Conservation (phyloP, 2,888 invertebrate genomes). For the Clivina fossor region DNA sequence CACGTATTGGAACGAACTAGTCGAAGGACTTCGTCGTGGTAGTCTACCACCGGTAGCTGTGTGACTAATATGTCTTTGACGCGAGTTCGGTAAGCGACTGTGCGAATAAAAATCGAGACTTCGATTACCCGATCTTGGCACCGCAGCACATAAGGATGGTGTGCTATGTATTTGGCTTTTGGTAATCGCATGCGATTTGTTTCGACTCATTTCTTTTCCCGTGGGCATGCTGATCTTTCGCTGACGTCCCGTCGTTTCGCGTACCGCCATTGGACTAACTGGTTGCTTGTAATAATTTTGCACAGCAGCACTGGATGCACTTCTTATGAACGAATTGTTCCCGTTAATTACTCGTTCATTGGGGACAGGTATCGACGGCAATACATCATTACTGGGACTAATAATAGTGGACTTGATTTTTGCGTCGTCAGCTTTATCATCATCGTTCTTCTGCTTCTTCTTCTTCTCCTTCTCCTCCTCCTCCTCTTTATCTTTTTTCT, state of each 20-base stretch:
- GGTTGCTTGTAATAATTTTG: conserved; percentile 58
- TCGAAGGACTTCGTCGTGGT: conserved; percentile 72
- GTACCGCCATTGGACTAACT: conserved; percentile 50
- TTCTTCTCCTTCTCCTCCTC: conserved; percentile 42
- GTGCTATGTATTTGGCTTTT: conserved; percentile 65
- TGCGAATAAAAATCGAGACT: conserved; percentile 47
- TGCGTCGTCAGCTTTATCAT: conserved; percentile 49
- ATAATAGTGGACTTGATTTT: conserved; percentile 45
- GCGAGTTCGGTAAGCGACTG: conserved; percentile 43
- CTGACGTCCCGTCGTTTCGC: conserved; percentile 58
- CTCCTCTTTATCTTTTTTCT: conserved; percentile 50
- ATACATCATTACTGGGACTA: conserved; percentile 8
- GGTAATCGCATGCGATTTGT: conserved; percentile 45
- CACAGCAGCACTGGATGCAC: conserved; percentile 72
- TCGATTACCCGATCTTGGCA: conserved; percentile 60
- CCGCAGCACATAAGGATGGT: conserved; percentile 65
- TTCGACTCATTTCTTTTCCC: conserved; percentile 50
- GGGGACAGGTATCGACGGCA: conserved; percentile 48
- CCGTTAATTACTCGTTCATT: conserved; percentile 47
- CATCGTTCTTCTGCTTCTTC: conserved; percentile 52
- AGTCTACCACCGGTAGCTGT: conserved; percentile 50
- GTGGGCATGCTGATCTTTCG: conserved; percentile 64
- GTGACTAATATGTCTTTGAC: too few species aligned
- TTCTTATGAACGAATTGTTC: conserved; percentile 60
- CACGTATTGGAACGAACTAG: conserved; percentile 81